These are phyloP conservation scores for Acrossocheilus wenchowensis DNA, from an alignment of 2,797 vertebrate genomes.

Conservation along the genomic window DNA sequence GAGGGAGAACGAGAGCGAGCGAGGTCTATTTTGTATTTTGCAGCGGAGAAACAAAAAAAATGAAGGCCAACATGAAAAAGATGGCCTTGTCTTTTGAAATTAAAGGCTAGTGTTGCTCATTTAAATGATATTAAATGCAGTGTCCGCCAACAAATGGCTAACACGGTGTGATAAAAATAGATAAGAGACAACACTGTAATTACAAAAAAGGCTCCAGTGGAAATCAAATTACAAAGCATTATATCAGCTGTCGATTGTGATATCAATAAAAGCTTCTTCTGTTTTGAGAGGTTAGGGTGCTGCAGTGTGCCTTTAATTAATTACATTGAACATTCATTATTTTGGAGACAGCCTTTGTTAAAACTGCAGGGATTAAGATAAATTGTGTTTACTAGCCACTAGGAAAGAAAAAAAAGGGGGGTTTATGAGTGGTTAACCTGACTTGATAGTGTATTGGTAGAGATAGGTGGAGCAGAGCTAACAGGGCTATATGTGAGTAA, in stretches of 20 bases:
- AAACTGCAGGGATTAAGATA: conserved; percentile 73
- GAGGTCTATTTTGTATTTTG: conserved; percentile 33
- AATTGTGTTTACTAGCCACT: conserved; percentile 72
- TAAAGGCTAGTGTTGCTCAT: conserved; percentile 47
- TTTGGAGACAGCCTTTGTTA: conserved; percentile 68
- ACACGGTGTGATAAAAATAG: conserved; percentile 64
- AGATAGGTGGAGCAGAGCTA: conserved; percentile 43
- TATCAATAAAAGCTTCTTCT: conserved; percentile 71
- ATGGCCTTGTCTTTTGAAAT: conserved; percentile 68
- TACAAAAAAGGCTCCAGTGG: conserved; percentile 65
- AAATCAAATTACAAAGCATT: conserved; percentile 73
- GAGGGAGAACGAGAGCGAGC: neutral
- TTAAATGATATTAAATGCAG: conserved; percentile 62
- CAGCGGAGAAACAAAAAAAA: conserved; percentile 43
- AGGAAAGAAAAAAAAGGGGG: conserved; percentile 51
- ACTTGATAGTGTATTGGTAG: conserved; percentile 50
- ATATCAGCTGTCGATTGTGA: conserved; percentile 71
- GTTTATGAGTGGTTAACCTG: conserved; percentile 61
- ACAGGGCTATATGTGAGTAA: conserved; percentile 24
- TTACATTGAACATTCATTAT: conserved; percentile 72
- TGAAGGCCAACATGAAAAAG: conserved; percentile 77
- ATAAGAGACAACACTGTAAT: conserved; percentile 71
- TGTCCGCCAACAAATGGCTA: conserved; percentile 56
- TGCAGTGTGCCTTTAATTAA: conserved; percentile 69
- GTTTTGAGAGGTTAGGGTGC: conserved; percentile 65